Base-by-base conservation (phyloP, 2,888 invertebrate genomes). In the Pelosia muscerda region DNA sequence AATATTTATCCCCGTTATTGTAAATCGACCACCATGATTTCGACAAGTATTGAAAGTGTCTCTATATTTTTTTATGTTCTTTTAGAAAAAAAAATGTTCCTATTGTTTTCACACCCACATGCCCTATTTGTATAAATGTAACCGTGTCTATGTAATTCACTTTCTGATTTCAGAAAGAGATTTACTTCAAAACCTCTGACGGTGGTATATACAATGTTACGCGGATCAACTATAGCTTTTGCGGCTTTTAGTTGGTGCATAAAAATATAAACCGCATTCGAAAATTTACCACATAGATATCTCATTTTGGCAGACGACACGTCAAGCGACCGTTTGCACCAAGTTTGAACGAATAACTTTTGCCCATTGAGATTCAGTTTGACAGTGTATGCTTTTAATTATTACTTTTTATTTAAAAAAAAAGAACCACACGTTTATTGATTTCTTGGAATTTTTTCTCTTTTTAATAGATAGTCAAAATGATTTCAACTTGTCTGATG, bases 261-360 rank as follows among this genome's bases (percentile, higher is more conserved):
- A 59, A 66, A 60, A 56, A 56, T 58, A 15, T 26, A 56, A 25
- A 59, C 22, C n/a, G n/a, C 10, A 15, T 49, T 49, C 22, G n/a
- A 62, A 57, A 67, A 73, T 59, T 62, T 54, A 57, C 58, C 26
- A 57, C 53, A 60, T 65, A 68, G 56, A 71, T 68, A 67, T 63
- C 13, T 70, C 54, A 63, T 62, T 68, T 70, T 76, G 68, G 64
- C 68, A 73, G 59, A 53, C 70, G 65, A 49, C 64, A 76, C 55
- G 57, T 66, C 57, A 67, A 63, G 22, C 26, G 42, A 42, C 19
- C 26, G 25, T 42, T 42, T 60, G 15, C 9, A 25, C 26, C 49
- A 49, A 49, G 49, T 49, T 49, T 49, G n/a, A 49, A 49, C 49
- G 25, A 60, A 38, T 38, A 42, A n/a, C 38, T 38, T 25, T 42